Base-by-base conservation (phyloP, 1,140 invertebrate genomes). In the Hestina assimilis region DNA sequence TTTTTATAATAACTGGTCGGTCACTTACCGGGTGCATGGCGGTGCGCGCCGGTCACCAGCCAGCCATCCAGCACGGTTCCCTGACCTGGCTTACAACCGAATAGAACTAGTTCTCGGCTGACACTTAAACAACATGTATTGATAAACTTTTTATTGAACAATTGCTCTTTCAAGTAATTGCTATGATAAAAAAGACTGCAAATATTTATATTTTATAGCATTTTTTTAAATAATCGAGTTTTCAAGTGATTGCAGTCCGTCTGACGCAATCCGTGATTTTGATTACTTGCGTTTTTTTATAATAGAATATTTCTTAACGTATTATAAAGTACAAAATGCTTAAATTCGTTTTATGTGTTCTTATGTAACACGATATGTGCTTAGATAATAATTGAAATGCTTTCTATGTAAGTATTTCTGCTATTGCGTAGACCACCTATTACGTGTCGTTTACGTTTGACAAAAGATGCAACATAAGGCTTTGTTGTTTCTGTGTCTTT, bases 61-160 rank as follows among this genome's bases (percentile, higher is more conserved):
- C 54, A 55, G 35, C 61, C 54, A 55, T 28, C 45, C 50, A 31
- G 59, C 55, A 53, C 65, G 63, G 72, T 76, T 71, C 63, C 57
- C 66, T 75, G 68, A 73, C 66, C 70, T 52, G 63, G 28, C 46
- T 50, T 59, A 60, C 48, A 46, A 47, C 63, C 41, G 59, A 57
- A 29, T 50, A 40, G 24, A 67, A 70, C 68, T 62, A 59, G 64
- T 67, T 70, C 46, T 38, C 23, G 33, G 24, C 35, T 46, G 43
- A 65, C 33, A 52, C 9, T 47, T 52, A 28, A 33, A 23, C 45
- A n/a, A 35, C 7, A n/a, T n/a, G 33, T 5, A 48, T 29, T 21
- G 45, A 23, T 12, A 17, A 35, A 48, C n/a, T 33, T 11, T 21
- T 33, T 48, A 28, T 29, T 31, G 26, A 29, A 19, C 43, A 31